phyloP scores from a whole-genome alignment of 2,888 invertebrate genomes.

The Nomada hirtipes region DNA sequence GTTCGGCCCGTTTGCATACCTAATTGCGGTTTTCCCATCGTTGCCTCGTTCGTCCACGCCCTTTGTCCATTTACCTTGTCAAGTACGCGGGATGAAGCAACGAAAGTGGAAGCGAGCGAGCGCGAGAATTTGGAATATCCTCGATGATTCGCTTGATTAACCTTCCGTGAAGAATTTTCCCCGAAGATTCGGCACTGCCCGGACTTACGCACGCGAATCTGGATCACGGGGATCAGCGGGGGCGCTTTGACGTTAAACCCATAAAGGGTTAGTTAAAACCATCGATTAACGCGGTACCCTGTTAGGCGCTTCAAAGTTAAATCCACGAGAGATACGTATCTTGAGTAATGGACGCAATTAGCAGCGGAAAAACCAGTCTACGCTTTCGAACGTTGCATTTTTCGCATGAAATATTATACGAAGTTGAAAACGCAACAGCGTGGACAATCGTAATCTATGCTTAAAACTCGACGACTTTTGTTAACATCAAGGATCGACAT shows the following conservation, averaged over 20 bases:
- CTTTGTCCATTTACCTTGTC: neutral
- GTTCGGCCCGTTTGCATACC: conserved; percentile 63
- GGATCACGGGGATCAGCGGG: neutral
- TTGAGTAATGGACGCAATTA: conserved; percentile 65
- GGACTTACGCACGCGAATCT: neutral
- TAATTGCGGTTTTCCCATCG: conserved; percentile 69
- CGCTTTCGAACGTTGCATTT: neutral
- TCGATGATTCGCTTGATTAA: too few relatives aligned
- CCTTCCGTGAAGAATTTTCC: too few relatives aligned
- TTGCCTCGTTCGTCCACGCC: neutral
- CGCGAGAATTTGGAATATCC: too few relatives aligned
- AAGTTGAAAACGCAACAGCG: too few relatives aligned
- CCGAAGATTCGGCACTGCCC: neutral
- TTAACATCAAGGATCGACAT: neutral
- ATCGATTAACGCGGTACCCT: conserved; percentile 22
- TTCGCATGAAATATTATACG: neutral
- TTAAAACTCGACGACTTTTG: neutral
- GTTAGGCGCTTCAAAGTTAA: conserved; percentile 54
- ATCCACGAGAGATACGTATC: conserved; percentile 48
- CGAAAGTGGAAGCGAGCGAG: neutral
- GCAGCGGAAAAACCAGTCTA: conserved; percentile 34
- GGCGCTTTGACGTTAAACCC: conserved; percentile 6
- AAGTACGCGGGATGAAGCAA: neutral
- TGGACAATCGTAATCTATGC: too few relatives aligned
- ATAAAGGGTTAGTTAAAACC: conserved; percentile 10